These are phyloP conservation scores for Subacronicta megacephala DNA, from an alignment of 2,888 invertebrate genomes.

Conservation along the genomic window DNA sequence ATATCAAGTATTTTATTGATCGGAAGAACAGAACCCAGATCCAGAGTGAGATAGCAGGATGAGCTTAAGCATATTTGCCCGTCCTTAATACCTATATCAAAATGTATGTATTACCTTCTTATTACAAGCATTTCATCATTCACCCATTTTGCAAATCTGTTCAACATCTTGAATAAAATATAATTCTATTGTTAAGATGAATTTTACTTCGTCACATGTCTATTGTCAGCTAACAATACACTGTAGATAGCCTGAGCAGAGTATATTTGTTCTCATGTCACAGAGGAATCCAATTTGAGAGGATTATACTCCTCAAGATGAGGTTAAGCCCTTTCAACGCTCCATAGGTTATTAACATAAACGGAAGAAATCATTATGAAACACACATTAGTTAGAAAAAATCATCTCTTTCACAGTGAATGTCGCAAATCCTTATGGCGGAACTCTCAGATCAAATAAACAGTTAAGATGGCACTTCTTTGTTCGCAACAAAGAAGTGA, in stretches of 20 bases:
- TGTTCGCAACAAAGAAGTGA: too few species aligned
- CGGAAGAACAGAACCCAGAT: too few species aligned
- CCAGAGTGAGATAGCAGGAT: too few species aligned
- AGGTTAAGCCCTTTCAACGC: slow-evolving; percentile 33
- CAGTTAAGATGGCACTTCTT: too few species aligned
- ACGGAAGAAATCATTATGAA: too few species aligned
- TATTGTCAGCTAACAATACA: slow-evolving; percentile 42
- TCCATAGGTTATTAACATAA: slow-evolving; percentile 18
- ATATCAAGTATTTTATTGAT: too few species aligned
- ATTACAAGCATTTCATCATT: not conserved
- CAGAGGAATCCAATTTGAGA: slow-evolving; percentile 72
- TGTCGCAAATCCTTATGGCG: too few species aligned
- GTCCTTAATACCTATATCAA: too few species aligned
- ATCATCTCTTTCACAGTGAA: too few species aligned
- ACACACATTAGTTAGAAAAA: not conserved
- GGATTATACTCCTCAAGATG: slow-evolving; percentile 54
- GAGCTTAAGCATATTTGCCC: too few species aligned
- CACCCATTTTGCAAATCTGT: slow-evolving; percentile 4
- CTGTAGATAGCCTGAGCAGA: slow-evolving; percentile 56
- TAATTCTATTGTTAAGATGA: slow-evolving; percentile 30
- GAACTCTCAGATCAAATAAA: too few species aligned
- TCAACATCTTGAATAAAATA: not conserved
- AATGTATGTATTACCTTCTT: not conserved
- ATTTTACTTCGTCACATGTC: slow-evolving; percentile 34
- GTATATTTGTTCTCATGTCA: slow-evolving; percentile 68